Conservation (phyloP, 1,140 invertebrate genomes). For the Bombus sibiricus region DNA sequence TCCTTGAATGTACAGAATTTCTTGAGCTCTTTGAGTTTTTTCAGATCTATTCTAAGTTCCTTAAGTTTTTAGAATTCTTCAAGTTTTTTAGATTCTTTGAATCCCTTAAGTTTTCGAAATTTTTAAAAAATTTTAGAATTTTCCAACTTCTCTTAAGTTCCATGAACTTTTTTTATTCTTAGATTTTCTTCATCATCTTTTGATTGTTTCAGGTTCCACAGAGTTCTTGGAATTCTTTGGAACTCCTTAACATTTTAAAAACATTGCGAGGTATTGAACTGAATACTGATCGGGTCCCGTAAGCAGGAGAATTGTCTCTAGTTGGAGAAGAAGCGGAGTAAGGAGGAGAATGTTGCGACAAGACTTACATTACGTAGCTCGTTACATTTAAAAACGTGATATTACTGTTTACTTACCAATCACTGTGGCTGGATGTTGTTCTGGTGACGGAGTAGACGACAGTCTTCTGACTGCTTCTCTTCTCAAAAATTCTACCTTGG, state of each 20-base stretch:
- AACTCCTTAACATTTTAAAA: background rate
- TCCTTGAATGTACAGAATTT: too few species aligned
- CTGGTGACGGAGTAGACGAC: conserved; percentile 81
- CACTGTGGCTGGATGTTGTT: conserved; percentile 78
- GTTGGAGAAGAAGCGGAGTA: background rate
- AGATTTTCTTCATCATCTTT: background rate
- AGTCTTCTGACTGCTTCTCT: conserved; percentile 86
- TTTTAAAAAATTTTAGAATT: too few species aligned
- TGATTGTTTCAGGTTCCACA: too few species aligned
- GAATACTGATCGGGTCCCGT: background rate
- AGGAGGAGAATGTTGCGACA: background rate
- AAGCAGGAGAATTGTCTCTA: background rate
- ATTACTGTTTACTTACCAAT: conserved; percentile 74
- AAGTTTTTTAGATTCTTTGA: background rate
- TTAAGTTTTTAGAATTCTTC: background rate
- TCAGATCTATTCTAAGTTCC: too few species aligned
- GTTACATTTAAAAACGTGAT: background rate
- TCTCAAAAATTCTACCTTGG: conserved; percentile 91
- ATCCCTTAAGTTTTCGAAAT: background rate
- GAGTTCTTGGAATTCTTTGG: background rate
- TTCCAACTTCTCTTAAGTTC: background rate
- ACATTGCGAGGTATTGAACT: background rate
- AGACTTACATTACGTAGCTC: background rate
- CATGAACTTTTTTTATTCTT: background rate
- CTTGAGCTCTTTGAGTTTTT: too few species aligned